phyloP scores from a whole-genome alignment of 2,888 invertebrate genomes.

The Hecatera dysodea region DNA sequence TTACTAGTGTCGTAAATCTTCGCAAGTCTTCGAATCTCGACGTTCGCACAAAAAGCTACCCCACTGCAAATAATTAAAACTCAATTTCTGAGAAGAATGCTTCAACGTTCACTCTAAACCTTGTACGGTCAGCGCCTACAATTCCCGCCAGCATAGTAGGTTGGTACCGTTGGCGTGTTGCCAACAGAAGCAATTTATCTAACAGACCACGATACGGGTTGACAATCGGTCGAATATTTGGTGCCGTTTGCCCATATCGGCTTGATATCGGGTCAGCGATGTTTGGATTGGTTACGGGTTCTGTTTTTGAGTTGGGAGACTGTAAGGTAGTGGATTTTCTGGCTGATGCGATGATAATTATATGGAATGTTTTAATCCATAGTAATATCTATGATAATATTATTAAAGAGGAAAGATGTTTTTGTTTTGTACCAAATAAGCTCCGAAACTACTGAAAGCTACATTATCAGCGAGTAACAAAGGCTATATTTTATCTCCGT shows the following conservation, averaged over 20 bases:
- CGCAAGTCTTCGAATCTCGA: background rate
- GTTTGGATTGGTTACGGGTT: conserved; percentile 16
- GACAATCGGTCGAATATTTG: conserved; percentile 62
- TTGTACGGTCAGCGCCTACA: conserved; percentile 18
- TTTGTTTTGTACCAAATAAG: too few species aligned
- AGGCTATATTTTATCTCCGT: too few species aligned
- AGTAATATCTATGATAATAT: too few species aligned
- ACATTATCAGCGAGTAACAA: too few species aligned
- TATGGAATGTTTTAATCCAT: background rate
- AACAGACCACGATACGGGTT: conserved; percentile 54
- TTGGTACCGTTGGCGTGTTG: conserved; percentile 58
- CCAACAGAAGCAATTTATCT: conserved; percentile 65
- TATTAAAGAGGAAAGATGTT: too few species aligned
- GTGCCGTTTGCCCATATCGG: conserved; percentile 31
- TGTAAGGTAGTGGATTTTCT: background rate
- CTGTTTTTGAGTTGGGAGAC: conserved; percentile 26
- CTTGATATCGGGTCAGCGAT: conserved; percentile 26
- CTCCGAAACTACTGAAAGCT: too few species aligned
- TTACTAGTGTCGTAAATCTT: background rate
- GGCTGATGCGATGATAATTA: background rate
- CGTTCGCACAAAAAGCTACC: background rate
- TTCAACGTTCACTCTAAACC: conserved; percentile 1
- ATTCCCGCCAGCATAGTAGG: conserved; percentile 1
- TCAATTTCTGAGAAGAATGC: conserved; percentile 6
- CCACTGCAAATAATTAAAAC: conserved; percentile 6